A percentile compares a stretch with the other conserved stretches of the same genome.
These are phyloP conservation scores for Agrypnus murinus DNA, from an alignment of 2,888 invertebrate genomes.

Conservation along the genomic window DNA sequence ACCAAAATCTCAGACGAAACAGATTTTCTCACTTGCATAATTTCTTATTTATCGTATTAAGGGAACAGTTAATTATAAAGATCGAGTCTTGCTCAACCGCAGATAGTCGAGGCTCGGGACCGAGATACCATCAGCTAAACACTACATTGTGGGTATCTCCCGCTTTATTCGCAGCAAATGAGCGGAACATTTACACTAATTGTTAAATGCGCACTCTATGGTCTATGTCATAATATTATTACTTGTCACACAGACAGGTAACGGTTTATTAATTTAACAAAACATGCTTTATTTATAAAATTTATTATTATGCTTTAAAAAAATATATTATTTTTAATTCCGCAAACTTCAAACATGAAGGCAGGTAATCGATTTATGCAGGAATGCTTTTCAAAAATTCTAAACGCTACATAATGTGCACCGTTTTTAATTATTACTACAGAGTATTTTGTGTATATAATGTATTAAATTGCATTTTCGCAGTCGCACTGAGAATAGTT, in stretches of 20 bases:
- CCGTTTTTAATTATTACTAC: too few relatives aligned
- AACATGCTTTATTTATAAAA: too few relatives aligned
- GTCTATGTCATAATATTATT: slow-evolving; percentile 42
- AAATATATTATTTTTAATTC: too few relatives aligned
- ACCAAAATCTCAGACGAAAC: slow-evolving; percentile 35
- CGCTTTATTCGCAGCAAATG: slow-evolving; percentile 53
- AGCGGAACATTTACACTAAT: slow-evolving; percentile 54
- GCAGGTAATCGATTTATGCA: not conserved
- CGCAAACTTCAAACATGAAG: not conserved
- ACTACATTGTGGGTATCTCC: slow-evolving; percentile 49
- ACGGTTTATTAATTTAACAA: slow-evolving; percentile 42
- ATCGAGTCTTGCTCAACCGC: slow-evolving; percentile 50
- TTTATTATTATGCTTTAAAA: too few relatives aligned
- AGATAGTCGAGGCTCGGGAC: slow-evolving; percentile 46
- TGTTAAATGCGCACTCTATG: slow-evolving; percentile 50
- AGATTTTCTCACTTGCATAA: slow-evolving; percentile 42
- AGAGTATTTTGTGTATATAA: too few relatives aligned
- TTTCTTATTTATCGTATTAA: slow-evolving; percentile 46
- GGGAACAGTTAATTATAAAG: slow-evolving; percentile 51
- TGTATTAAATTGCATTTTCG: too few relatives aligned
- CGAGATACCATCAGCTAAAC: slow-evolving; percentile 52
- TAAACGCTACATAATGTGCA: too few relatives aligned
- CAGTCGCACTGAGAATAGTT: too few relatives aligned
- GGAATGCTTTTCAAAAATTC: too few relatives aligned
- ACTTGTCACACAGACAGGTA: slow-evolving; percentile 42